Evolutionary conservation across 2,797 vertebrate genomes (phyloP), one percentile per base, ranked within the genome.

Genomic region (Syndactyla subalaris): DNA sequence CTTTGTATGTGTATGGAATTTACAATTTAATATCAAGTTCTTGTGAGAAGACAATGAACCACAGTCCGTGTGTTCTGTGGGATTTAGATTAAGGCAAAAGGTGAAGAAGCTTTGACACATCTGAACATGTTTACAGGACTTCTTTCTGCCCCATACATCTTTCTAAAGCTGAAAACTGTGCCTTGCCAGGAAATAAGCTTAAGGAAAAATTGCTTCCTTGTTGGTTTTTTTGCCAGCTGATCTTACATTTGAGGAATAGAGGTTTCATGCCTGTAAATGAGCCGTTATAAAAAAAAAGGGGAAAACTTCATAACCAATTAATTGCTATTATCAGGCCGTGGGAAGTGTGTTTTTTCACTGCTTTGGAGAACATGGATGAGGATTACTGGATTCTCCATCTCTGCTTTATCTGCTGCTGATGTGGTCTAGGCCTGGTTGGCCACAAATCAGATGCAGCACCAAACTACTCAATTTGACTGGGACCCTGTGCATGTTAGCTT

Each of bases 161-260:
- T 94, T 80, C 65, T 41, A 71, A 83, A 93, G 61, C 23, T 75
- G 72, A 85, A 93, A 95, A 83, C 7, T 0, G 0, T 73, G 73
- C 57, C 65, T 65, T 74, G 68, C 38, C 72, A 92, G 76, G 82
- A 93, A 91, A 83, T 57, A 83, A 83, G 39, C 54, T 78, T 61
- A 88, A 91, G 58, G 66, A 71, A 85, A 92, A 85, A 85, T 26
- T 65, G 62, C 36, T 85, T 93, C 73, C 93, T 58, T 27, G 26
- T 73, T 68, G 8, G 9, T 80, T 71, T 75, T 43, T 13, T 0
- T 38, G 49, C 26, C 3, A 2, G 11, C 41, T 89, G 46, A 73
- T 63, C 48, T 61, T 62, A 54, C 23, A 66, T 81, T 71, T 70
- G 65, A 95, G 68, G 46, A 84, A 14, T 18, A 76, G 66, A 90